Percentiles rank a stretch among this genome's conserved stretches.
These are phyloP conservation scores for Eristalis tenax DNA, from an alignment of 2,888 invertebrate genomes.

Conservation along the genomic window DNA sequence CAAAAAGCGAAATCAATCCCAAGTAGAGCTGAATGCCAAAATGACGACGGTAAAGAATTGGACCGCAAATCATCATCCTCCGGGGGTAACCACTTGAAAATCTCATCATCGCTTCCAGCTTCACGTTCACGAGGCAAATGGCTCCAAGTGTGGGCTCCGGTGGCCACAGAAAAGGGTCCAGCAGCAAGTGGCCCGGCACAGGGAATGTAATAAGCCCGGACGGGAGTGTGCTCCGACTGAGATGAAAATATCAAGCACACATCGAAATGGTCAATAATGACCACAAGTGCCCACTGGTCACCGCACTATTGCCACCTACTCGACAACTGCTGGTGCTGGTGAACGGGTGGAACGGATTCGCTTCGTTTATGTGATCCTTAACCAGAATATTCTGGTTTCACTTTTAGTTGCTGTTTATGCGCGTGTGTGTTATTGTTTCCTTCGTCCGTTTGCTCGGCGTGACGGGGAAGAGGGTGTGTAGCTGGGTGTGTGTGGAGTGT, in stretches of 20 bases:
- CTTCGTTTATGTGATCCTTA: slow-evolving; percentile 61
- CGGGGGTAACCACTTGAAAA: slow-evolving; percentile 22
- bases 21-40: neutral
- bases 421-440: slow-evolving; percentile 26
- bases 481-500: slow-evolving; percentile 8
- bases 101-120: slow-evolving; percentile 10
- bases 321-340: neutral
- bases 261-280: slow-evolving; percentile 69
- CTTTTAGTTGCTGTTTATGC: slow-evolving; percentile 18
- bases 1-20: neutral
- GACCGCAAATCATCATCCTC: slow-evolving; percentile 1
- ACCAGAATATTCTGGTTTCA: slow-evolving; percentile 66
- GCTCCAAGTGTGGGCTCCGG: neutral
- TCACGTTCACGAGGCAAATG: neutral
- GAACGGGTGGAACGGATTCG: neutral
- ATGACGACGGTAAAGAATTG: neutral
- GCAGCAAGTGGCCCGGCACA: neutral
- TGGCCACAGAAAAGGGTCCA: neutral
- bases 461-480: slow-evolving; percentile 12
- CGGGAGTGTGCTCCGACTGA: slow-evolving; percentile 41
- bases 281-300: slow-evolving; percentile 58
- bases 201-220: slow-evolving; percentile 62
- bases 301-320: slow-evolving; percentile 20
- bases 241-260: slow-evolving; percentile 70
- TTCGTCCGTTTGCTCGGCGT: slow-evolving; percentile 15